These are phyloP conservation scores for Drosophila niveifrons DNA, from an alignment of 2,888 invertebrate species.

Conservation along the genomic window DNA sequence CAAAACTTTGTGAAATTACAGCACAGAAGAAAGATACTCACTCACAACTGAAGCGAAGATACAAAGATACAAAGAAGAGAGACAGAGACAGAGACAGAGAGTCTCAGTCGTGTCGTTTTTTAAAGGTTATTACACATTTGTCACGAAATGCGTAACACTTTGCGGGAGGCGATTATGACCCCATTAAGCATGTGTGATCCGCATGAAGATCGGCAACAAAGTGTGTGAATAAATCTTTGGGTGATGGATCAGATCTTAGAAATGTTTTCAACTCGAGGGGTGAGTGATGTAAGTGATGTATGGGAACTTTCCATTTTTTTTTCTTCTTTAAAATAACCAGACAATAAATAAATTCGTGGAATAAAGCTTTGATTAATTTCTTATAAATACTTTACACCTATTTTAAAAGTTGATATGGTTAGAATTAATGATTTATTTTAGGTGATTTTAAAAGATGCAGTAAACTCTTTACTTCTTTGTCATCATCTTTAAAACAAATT, in stretches of 20 bases:
- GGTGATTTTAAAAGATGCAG: too few relatives aligned
- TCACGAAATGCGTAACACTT: constrained; percentile 21
- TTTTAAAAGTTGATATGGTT: too few relatives aligned
- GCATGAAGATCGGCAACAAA: neutral
- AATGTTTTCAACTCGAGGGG: neutral
- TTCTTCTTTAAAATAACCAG: too few relatives aligned
- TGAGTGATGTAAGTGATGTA: too few relatives aligned
- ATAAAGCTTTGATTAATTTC: neutral
- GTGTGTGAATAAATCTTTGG: neutral
- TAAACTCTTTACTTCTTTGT: too few relatives aligned
- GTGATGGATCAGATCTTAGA: neutral
- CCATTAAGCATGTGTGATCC: constrained; percentile 6
- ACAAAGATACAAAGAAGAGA: constrained; percentile 12
- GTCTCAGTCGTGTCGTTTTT: constrained; percentile 3
- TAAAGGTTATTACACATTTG: constrained; percentile 3
- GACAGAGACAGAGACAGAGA: constrained; percentile 24
- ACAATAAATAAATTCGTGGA: neutral
- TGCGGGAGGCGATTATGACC: constrained; percentile 6
- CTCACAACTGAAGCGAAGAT: too few relatives aligned
- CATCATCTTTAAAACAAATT: too few relatives aligned
- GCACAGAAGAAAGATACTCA: constrained; percentile 44
- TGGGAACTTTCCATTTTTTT: too few relatives aligned
- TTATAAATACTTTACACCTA: too few relatives aligned
- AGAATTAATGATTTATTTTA: too few relatives aligned
- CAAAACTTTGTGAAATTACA: constrained; percentile 73